A percentile compares a stretch with the other conserved stretches of the same genome.
These are phyloP conservation scores for Herpailurus yagouaroundi DNA, from an alignment of 2,113 vertebrate genomes.

Conservation along the genomic window DNA sequence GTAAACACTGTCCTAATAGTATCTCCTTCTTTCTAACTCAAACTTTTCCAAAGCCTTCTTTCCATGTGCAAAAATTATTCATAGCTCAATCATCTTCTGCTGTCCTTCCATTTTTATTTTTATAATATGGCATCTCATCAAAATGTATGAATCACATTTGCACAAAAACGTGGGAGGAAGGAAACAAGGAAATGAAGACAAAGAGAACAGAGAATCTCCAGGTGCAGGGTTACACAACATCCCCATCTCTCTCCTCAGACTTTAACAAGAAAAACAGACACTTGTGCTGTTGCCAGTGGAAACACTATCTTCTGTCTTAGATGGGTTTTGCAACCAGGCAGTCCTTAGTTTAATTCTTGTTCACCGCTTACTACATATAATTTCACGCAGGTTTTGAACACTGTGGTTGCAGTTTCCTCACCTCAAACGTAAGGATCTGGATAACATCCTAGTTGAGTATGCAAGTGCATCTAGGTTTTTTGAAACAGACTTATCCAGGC, in stretches of 20 bases:
- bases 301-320: background rate
- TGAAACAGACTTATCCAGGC: background rate
- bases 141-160: background rate
- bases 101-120: conserved; percentile 2
- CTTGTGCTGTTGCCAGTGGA: background rate
- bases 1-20: background rate
- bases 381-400: background rate
- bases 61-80: conserved; percentile 1
- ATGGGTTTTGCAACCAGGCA: background rate
- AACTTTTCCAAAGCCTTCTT: conserved; percentile 18
- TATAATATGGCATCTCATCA: background rate
- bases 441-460: background rate
- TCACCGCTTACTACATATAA: background rate
- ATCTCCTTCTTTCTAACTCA: background rate
- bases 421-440: background rate
- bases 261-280: background rate
- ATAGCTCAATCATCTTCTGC: conserved; percentile 5
- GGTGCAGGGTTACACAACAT: background rate
- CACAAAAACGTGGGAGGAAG: background rate
- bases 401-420: background rate
- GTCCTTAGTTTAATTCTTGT: background rate
- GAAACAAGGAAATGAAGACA: background rate
- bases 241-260: background rate
- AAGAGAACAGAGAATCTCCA: background rate
- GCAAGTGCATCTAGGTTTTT: background rate